Conservation (phyloP, 2,888 invertebrate genomes). For the Hartigia nigra region DNA sequence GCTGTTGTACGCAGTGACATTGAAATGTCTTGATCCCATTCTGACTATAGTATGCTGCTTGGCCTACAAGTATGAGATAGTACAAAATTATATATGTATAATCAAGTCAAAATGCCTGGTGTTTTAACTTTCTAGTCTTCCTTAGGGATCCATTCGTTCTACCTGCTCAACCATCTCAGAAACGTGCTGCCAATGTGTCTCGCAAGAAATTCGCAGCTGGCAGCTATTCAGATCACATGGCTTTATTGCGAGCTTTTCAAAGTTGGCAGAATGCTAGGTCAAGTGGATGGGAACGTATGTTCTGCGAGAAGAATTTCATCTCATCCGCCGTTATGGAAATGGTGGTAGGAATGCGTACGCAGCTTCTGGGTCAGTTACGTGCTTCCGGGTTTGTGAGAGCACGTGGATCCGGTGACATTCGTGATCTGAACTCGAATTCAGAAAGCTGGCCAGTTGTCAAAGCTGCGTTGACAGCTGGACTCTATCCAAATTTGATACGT, state of each 20-base stretch:
- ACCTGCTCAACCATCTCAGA: slow-evolving; percentile 77
- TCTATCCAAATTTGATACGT: slow-evolving; percentile 89
- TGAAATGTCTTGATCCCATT: slow-evolving; percentile 93
- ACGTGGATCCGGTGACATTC: slow-evolving; percentile 74
- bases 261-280: slow-evolving; percentile 73
- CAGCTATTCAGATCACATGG: slow-evolving; percentile 91
- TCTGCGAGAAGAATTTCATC: slow-evolving; percentile 82
- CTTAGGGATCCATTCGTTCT: slow-evolving; percentile 81
- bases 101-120: slow-evolving; percentile 1
- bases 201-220: slow-evolving; percentile 79
- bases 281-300: slow-evolving; percentile 74
- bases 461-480: slow-evolving; percentile 86
- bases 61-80: slow-evolving; percentile 70
- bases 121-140: slow-evolving; percentile 35
- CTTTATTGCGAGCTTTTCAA: slow-evolving; percentile 83
- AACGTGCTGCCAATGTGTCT: slow-evolving; percentile 71
- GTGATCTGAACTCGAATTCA: slow-evolving; percentile 85
- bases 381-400: slow-evolving; percentile 79
- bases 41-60: slow-evolving; percentile 90
- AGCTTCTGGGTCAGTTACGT: slow-evolving; percentile 84
- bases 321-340: slow-evolving; percentile 89
- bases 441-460: slow-evolving; percentile 93
- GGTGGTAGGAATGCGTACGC: slow-evolving; percentile 85
- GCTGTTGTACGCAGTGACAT: slow-evolving; percentile 87
- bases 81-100: neutral